These are phyloP conservation scores for Anthonomus grandis DNA, from an alignment of 1,140 invertebrate genomes.

Conservation along the genomic window DNA sequence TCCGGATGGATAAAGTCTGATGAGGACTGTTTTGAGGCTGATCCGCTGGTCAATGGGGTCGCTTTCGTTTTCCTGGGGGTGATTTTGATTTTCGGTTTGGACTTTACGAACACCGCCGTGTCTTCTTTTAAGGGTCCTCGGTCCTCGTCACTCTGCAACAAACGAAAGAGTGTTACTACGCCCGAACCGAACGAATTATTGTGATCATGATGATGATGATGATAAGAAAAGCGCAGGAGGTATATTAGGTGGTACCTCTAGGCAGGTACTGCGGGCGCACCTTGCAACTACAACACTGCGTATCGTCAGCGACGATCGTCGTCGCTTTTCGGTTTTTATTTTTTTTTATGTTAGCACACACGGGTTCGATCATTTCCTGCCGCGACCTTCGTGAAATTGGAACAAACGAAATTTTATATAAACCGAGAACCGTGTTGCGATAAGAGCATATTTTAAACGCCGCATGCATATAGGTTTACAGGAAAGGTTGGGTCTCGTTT, in stretches of 20 bases:
- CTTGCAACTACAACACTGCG: constrained; percentile 26
- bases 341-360: too few species aligned
- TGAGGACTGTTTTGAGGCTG: constrained; percentile 23
- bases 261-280: constrained; percentile 33
- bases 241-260: constrained; percentile 23
- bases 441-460: too few species aligned
- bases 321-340: constrained; percentile 22
- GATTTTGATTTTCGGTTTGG: constrained; percentile 20
- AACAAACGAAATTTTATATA: constrained; percentile 31
- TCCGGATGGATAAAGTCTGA: constrained; percentile 54
- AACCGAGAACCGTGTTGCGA: too few species aligned
- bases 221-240: constrained; percentile 9
- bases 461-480: too few species aligned
- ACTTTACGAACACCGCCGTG: constrained; percentile 11
- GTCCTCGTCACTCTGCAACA: constrained; percentile 36
- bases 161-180: neutral
- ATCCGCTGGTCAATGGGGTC: constrained; percentile 6
- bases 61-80: constrained; percentile 22
- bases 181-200: too few species aligned
- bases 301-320: too few species aligned
- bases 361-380: constrained; percentile 25
- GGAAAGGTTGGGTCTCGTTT: too few species aligned
- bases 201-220: neutral
- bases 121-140: constrained; percentile 25
- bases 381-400: constrained; percentile 31